Evolutionary conservation across 1,140 invertebrate species (phyloP).

Genomic region (Drosophila pallidifrons): DNA sequence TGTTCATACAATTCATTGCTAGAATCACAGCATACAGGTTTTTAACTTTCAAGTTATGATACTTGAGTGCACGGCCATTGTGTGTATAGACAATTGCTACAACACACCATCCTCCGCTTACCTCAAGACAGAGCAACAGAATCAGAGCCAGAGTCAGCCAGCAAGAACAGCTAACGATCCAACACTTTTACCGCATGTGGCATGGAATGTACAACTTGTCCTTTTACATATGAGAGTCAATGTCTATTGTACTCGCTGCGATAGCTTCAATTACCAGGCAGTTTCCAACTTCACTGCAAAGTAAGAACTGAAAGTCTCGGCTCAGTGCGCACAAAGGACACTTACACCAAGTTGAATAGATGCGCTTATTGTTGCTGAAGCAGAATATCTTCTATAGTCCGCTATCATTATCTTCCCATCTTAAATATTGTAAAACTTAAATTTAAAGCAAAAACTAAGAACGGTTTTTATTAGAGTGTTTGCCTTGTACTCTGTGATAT

Average conservation of each 20-base stretch:
- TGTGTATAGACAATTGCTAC: slow-evolving; percentile 65
- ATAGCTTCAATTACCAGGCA: slow-evolving; percentile 67
- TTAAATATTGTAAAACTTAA: background rate
- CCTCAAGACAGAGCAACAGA: background rate
- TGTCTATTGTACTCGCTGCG: slow-evolving; percentile 36
- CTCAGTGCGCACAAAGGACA: background rate
- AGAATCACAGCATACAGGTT: background rate
- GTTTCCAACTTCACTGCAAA: slow-evolving; percentile 46
- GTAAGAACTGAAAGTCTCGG: slow-evolving; percentile 11
- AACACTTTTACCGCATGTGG: slow-evolving; percentile 15
- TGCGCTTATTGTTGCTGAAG: background rate
- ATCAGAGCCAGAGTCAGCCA: background rate
- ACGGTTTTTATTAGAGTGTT: background rate
- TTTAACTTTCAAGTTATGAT: slow-evolving; percentile 39
- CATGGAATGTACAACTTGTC: slow-evolving; percentile 60
- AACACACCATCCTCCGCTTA: background rate
- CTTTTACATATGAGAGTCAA: background rate
- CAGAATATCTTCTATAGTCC: background rate
- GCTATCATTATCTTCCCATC: background rate
- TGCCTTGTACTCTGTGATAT: too few relatives aligned
- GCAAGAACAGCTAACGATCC: background rate
- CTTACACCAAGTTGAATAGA: background rate
- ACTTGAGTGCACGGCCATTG: slow-evolving; percentile 47
- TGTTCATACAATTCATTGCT: background rate
- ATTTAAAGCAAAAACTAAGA: background rate